Conservation (phyloP, 2,113 vertebrate species). For the Sander vitreus region DNA sequence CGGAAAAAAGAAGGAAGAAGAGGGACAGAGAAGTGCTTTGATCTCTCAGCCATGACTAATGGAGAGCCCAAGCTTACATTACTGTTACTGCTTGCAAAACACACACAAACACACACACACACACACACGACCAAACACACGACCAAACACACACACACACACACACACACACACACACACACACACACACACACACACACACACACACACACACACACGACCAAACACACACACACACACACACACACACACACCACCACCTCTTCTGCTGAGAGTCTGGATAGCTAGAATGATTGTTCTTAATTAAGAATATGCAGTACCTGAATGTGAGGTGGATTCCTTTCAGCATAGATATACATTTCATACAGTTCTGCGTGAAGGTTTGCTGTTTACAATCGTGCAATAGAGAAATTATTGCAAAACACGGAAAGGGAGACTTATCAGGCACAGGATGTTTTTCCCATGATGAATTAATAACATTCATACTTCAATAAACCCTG, state of each 20-base stretch:
- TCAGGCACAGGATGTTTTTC: neutral
- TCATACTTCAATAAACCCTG: neutral
- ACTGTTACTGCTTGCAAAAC: constrained; percentile 34
- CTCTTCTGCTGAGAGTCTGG: constrained; percentile 20
- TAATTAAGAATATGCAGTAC: neutral
- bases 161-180: constrained; percentile 9
- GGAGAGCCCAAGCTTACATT: constrained; percentile 58
- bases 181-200: neutral
- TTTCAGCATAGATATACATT: neutral
- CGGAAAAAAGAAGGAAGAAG: neutral
- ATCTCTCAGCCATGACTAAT: constrained; percentile 72
- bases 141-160: constrained; percentile 19
- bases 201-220: constrained; percentile 26
- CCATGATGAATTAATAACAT: neutral
- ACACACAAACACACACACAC: constrained; percentile 33
- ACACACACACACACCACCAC: neutral
- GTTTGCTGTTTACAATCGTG: neutral
- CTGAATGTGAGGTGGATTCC: constrained; percentile 5
- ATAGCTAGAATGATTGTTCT: constrained; percentile 19
- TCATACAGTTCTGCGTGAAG: neutral
- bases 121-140: neutral
- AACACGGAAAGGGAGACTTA: neutral
- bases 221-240: neutral
- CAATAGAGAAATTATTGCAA: neutral
- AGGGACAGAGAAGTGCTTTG: constrained; percentile 65